Percentiles rank a stretch among this genome's conserved stretches.
phyloP scores from a whole-genome alignment of 2,888 invertebrate species.

The Seira sanloemensis region DNA sequence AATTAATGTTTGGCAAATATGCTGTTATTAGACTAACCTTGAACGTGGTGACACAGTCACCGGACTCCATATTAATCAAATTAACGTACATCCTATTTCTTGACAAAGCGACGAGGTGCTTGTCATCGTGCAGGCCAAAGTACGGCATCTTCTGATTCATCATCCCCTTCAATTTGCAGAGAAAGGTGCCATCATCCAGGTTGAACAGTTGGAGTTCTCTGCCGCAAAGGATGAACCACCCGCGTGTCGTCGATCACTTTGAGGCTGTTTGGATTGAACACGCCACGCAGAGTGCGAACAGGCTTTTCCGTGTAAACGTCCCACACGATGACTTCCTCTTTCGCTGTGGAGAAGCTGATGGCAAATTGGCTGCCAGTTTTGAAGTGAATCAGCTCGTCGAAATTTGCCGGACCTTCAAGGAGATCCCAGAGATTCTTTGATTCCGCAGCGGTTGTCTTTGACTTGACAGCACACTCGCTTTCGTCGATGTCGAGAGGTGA shows the following conservation, averaged over 20 bases:
- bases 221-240: slow-evolving; percentile 87
- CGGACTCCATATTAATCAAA: slow-evolving; percentile 88
- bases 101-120: slow-evolving; percentile 88
- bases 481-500: slow-evolving; percentile 48
- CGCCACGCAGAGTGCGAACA: slow-evolving; percentile 83
- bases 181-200: slow-evolving; percentile 83
- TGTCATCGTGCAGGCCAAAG: slow-evolving; percentile 88
- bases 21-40: slow-evolving; percentile 78
- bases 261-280: slow-evolving; percentile 86
- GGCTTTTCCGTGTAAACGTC: slow-evolving; percentile 81
- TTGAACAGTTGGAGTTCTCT: slow-evolving; percentile 88
- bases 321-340: slow-evolving; percentile 89
- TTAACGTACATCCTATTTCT: slow-evolving; percentile 93
- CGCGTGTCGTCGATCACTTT: slow-evolving; percentile 83
- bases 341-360: slow-evolving; percentile 84
- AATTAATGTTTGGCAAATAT: not conserved
- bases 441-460: slow-evolving; percentile 44
- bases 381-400: slow-evolving; percentile 81
- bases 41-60: slow-evolving; percentile 89
- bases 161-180: slow-evolving; percentile 87
- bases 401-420: slow-evolving; percentile 74
- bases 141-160: slow-evolving; percentile 96
- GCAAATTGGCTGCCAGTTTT: slow-evolving; percentile 84
- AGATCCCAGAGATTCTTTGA: slow-evolving; percentile 62
- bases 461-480: slow-evolving; percentile 43